A percentile compares a stretch with the other conserved stretches of the same genome.
Evolutionary conservation across 2,888 invertebrate genomes (phyloP).

Genomic region (Rosalia funebris): DNA sequence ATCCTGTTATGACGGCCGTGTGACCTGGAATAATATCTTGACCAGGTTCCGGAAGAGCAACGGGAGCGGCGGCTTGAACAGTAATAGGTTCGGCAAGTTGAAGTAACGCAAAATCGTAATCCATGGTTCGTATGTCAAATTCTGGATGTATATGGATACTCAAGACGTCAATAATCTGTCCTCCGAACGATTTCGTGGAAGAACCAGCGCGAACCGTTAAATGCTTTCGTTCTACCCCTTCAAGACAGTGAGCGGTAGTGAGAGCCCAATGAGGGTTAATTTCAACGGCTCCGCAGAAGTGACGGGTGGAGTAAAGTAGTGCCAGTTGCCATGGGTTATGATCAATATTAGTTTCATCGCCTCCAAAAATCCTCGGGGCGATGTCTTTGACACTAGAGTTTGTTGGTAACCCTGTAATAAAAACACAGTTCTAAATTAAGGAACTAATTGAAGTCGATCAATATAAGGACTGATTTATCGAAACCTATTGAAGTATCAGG

Average conservation of each 20-base stretch:
- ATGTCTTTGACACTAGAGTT: background rate
- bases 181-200: background rate
- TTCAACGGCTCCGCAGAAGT: constrained; percentile 1
- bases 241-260: background rate
- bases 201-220: background rate
- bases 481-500: too few relatives aligned
- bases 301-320: background rate
- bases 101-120: background rate
- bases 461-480: too few relatives aligned
- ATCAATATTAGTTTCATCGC: background rate
- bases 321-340: background rate
- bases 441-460: too few relatives aligned
- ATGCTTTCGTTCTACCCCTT: background rate
- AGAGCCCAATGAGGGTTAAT: background rate
- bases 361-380: background rate
- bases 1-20: background rate
- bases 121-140: background rate
- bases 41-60: background rate
- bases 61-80: background rate
- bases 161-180: background rate
- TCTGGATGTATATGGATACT: background rate
- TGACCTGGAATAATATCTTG: background rate
- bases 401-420: background rate
- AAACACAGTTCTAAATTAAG: too few relatives aligned
- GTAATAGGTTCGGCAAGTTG: background rate